Conservation (phyloP, 2,797 vertebrate genomes). For the Cyclopterus lumpus region DNA sequence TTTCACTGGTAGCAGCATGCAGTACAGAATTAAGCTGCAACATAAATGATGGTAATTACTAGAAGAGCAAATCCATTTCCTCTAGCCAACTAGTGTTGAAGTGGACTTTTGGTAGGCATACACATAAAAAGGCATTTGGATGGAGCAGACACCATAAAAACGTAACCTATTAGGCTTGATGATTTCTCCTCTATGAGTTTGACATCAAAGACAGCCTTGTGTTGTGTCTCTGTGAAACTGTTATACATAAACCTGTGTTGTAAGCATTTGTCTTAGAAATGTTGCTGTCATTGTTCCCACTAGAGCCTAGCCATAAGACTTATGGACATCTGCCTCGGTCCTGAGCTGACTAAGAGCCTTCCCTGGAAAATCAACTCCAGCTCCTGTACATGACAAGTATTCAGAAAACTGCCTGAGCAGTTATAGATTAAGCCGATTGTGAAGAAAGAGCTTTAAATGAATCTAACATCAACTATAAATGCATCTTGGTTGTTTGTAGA, state of each 20-base stretch:
- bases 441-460: conserved; percentile 19
- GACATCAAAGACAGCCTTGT: background rate
- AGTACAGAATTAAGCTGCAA: conserved; percentile 67
- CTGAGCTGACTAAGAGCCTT: conserved; percentile 4
- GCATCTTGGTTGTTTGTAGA: conserved; percentile 23
- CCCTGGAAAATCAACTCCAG: conserved; percentile 12
- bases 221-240: background rate
- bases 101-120: conserved; percentile 30
- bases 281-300: background rate
- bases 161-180: background rate
- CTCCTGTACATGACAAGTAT: conserved; percentile 8
- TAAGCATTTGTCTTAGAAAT: conserved; percentile 2
- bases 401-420: background rate
- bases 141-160: conserved; percentile 12
- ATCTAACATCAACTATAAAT: conserved; percentile 6
- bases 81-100: conserved; percentile 35
- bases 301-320: background rate
- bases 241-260: background rate
- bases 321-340: conserved; percentile 17
- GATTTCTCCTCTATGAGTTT: background rate
- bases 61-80: conserved; percentile 34
- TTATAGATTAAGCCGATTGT: conserved; percentile 7
- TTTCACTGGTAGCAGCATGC: conserved; percentile 55
- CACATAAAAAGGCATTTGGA: conserved; percentile 42
- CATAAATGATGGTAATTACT: conserved; percentile 65